These are phyloP conservation scores for Leucopsar rothschildi DNA, from an alignment of 2,113 vertebrate genomes.

Conservation along the genomic window DNA sequence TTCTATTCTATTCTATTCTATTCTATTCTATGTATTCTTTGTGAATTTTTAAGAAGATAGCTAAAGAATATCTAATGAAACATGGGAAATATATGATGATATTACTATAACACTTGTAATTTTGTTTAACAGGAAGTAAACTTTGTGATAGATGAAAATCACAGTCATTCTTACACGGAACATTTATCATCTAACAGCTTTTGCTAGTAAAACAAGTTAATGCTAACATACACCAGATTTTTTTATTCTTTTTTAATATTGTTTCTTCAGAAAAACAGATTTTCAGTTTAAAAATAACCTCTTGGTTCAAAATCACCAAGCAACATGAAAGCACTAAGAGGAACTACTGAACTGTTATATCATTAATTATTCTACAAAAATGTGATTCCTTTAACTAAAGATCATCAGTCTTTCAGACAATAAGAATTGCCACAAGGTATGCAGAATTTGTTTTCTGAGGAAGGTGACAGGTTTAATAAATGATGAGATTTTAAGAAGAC, in stretches of 20 bases:
- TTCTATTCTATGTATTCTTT: neutral
- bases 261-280: neutral
- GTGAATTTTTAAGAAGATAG: neutral
- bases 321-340: neutral
- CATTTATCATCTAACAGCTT: slow-evolving; percentile 57
- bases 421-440: neutral
- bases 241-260: neutral
- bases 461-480: slow-evolving; percentile 7
- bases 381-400: neutral
- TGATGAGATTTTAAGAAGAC: neutral
- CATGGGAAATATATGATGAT: slow-evolving; percentile 25
- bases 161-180: slow-evolving; percentile 1
- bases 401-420: neutral
- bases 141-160: slow-evolving; percentile 42
- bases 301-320: slow-evolving; percentile 15
- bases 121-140: slow-evolving; percentile 48
- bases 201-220: slow-evolving; percentile 47
- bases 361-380: slow-evolving; percentile 29
- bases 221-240: neutral
- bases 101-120: slow-evolving; percentile 39
- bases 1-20: neutral
- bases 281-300: slow-evolving; percentile 36
- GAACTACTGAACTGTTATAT: neutral
- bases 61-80: slow-evolving; percentile 16
- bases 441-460: neutral